Evolutionary conservation across 2,113 vertebrate species (phyloP), one percentile per base, ranked within the genome.

Genomic region (Gopherus flavomarginatus): DNA sequence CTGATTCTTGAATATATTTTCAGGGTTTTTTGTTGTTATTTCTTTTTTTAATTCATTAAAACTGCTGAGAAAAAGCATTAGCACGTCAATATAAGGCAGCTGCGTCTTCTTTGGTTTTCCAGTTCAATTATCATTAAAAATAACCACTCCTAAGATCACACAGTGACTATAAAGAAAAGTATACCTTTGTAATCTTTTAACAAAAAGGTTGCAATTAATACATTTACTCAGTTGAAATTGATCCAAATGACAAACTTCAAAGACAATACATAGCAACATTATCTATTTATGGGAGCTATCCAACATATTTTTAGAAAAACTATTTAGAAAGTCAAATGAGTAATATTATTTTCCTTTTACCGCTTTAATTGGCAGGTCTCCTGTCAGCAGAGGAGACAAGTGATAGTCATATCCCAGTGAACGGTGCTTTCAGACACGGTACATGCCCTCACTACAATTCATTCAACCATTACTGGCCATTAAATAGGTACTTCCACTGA

Each of bases 1-100:
- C 12, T 90, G 81, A 95, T 93, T 89, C 87, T 85, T 92, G 90
- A 95, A 78, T 93, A 93, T 62, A 87, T 96, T 96, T 92, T 97
- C 86, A 88, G 94, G 81, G 83, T 19, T 62, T 79, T 72, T 89
- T 94, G 96, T 97, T n/a, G 81, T 85, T 19, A 53, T 79, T 72
- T 89, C 93, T 97, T 97, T n/a, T 77, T 42, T 8, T 47, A 82
- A 69, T 86, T 90, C 86, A 91, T 85, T 91, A 87, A 95, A 96
- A 95, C 91, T 1, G 3, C 65, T 49, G 91, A 49, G 50, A 3
- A 17, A 62, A 84, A 42, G 16, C 80, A 85, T 80, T 78, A 92
- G 4, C 42, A 27, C 52, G 56, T 92, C 86, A 69, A 85, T 38
- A 81, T 78, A 78, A 3, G 85, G 78, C 72, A 81, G 42, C 42